These are phyloP conservation scores for Cephus runcator DNA, from an alignment of 2,888 invertebrate species.

Conservation along the genomic window DNA sequence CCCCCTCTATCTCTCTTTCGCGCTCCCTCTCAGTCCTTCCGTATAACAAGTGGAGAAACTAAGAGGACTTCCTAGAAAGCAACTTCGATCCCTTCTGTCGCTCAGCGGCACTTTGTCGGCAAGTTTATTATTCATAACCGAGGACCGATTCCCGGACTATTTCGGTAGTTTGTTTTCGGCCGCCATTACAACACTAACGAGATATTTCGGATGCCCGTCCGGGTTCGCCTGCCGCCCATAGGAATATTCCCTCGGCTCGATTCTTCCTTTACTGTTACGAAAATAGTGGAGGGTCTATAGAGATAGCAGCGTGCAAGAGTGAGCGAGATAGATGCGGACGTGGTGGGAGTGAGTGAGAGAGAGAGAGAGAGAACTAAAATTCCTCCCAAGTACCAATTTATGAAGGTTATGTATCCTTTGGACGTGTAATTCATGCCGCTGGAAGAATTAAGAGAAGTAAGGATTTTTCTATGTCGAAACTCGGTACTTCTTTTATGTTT, in stretches of 20 bases:
- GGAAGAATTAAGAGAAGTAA: too few relatives aligned
- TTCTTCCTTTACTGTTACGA: slow-evolving; percentile 1
- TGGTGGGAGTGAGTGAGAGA: too few relatives aligned
- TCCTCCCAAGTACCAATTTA: background rate
- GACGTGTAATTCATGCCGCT: background rate
- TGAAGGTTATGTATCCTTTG: background rate
- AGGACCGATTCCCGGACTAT: slow-evolving; percentile 29
- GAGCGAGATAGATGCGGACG: too few relatives aligned
- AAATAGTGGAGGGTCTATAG: background rate
- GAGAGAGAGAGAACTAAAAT: background rate
- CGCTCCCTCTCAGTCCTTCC: background rate
- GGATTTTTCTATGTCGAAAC: too few relatives aligned
- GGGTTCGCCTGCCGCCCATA: background rate
- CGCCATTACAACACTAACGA: slow-evolving; percentile 23
- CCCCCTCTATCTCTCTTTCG: slow-evolving; percentile 11
- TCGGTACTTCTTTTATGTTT: too few relatives aligned
- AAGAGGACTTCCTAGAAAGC: slow-evolving; percentile 28
- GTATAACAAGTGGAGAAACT: too few relatives aligned
- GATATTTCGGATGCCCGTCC: slow-evolving; percentile 23
- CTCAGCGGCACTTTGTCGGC: slow-evolving; percentile 46
- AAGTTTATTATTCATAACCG: slow-evolving; percentile 47
- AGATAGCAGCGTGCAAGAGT: background rate
- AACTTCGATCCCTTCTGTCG: slow-evolving; percentile 24
- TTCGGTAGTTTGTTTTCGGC: slow-evolving; percentile 28
- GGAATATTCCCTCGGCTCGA: too few relatives aligned